A percentile compares a stretch with the other conserved stretches of the same genome.
phyloP scores from a whole-genome alignment of 2,113 vertebrate species.

The Riparia riparia region DNA sequence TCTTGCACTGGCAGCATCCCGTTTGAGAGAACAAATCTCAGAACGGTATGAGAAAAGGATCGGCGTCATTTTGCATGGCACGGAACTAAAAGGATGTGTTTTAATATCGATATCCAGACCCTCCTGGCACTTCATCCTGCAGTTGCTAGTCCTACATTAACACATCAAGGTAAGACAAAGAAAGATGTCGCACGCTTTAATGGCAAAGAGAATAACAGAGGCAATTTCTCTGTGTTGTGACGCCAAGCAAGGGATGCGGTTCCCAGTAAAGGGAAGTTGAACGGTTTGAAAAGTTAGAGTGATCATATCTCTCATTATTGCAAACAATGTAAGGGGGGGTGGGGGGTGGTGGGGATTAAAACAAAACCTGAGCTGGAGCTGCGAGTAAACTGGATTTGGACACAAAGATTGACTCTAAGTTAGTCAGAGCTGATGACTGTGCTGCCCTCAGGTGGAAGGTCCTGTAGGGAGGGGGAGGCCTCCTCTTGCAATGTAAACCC shows the following conservation, averaged over 20 bases:
- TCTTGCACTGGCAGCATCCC: constrained; percentile 29
- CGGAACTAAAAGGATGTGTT: not conserved
- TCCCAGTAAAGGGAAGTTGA: not conserved
- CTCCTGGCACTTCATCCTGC: not conserved
- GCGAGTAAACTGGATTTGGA: not conserved
- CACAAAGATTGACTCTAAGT: not conserved
- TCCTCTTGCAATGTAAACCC: not conserved
- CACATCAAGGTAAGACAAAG: constrained; percentile 42
- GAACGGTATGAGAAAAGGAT: constrained; percentile 11
- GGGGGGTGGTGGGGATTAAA: not conserved
- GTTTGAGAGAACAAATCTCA: not conserved
- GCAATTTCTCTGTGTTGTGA: not conserved
- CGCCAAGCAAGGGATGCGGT: not conserved
- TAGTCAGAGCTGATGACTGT: constrained; percentile 7
- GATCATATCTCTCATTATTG: constrained; percentile 39
- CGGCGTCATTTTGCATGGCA: not conserved
- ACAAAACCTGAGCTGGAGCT: constrained; percentile 29
- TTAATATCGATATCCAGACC: not conserved
- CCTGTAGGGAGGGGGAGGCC: not conserved
- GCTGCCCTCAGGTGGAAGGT: constrained; percentile 62
- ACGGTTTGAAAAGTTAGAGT: constrained; percentile 47
- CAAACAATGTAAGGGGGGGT: not conserved
- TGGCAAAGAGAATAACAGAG: not conserved
- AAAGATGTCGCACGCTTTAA: not conserved
- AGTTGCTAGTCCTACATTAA: constrained; percentile 9